These are phyloP conservation scores for Psettodes erumei DNA, from an alignment of 2,113 vertebrate species.

Conservation along the genomic window DNA sequence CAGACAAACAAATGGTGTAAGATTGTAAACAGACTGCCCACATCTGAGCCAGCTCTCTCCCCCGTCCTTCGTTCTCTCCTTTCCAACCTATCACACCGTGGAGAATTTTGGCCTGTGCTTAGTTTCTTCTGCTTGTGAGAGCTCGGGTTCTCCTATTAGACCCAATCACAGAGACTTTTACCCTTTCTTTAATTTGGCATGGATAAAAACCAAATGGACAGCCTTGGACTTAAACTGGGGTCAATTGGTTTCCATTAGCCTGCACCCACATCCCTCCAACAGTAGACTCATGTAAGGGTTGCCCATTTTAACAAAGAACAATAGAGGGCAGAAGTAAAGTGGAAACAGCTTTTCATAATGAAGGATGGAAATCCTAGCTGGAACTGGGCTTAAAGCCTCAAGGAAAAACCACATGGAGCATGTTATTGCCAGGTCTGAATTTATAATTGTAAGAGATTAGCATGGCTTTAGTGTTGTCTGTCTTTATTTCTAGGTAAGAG, in stretches of 20 bases:
- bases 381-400: constrained; percentile 34
- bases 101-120: constrained; percentile 20
- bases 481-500: constrained; percentile 15
- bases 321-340: constrained; percentile 46
- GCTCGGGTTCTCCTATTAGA: constrained; percentile 25
- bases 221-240: constrained; percentile 5
- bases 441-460: constrained; percentile 29
- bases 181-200: constrained; percentile 49
- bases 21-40: constrained; percentile 42
- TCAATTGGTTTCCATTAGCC: constrained; percentile 50
- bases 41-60: constrained; percentile 24
- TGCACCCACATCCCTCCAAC: constrained; percentile 10
- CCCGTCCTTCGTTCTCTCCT: neutral
- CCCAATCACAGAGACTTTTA: constrained; percentile 31
- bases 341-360: constrained; percentile 59
- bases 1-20: constrained; percentile 47
- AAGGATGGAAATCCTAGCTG: constrained; percentile 51
- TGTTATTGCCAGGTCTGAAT: constrained; percentile 41
- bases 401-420: constrained; percentile 39
- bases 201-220: constrained; percentile 44
- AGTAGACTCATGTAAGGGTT: constrained; percentile 28
- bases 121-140: constrained; percentile 1
- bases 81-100: neutral
- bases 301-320: constrained; percentile 55
- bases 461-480: neutral